Evolutionary conservation across 2,797 vertebrate species (phyloP).

Genomic region (Scyliorhinus canicula): DNA sequence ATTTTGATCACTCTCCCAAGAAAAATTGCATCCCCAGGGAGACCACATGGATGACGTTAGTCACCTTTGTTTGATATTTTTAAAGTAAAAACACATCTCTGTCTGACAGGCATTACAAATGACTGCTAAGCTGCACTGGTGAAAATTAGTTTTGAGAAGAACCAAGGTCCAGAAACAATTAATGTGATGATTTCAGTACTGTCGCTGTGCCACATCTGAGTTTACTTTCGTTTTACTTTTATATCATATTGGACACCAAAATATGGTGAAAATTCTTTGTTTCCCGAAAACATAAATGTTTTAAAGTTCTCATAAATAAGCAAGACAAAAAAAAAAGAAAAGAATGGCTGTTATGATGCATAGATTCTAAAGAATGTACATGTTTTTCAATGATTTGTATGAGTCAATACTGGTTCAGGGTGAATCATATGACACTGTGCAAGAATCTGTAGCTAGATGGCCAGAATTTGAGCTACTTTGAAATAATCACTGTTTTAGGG

Average conservation of each 20-base stretch:
- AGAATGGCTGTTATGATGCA: background rate
- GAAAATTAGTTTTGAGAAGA: background rate
- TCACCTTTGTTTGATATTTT: slow-evolving; percentile 16
- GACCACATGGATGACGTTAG: background rate
- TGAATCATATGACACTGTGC: slow-evolving; percentile 1
- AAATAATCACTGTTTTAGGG: slow-evolving; percentile 4
- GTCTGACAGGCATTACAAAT: background rate
- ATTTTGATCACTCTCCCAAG: background rate
- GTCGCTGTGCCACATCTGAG: background rate
- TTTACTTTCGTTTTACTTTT: background rate
- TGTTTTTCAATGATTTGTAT: background rate
- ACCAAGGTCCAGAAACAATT: background rate
- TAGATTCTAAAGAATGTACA: background rate
- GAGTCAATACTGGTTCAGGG: background rate
- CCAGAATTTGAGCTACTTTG: background rate
- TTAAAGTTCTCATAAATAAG: background rate
- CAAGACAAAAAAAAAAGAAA: background rate
- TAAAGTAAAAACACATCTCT: background rate
- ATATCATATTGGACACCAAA: background rate
- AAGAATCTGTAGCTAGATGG: background rate
- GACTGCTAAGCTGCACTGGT: slow-evolving; percentile 12
- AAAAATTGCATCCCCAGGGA: background rate
- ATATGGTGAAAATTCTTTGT: background rate
- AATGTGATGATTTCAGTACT: background rate
- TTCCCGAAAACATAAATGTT: background rate